Conservation (phyloP, 2,113 vertebrate genomes). For the Tragulus kanchil region DNA sequence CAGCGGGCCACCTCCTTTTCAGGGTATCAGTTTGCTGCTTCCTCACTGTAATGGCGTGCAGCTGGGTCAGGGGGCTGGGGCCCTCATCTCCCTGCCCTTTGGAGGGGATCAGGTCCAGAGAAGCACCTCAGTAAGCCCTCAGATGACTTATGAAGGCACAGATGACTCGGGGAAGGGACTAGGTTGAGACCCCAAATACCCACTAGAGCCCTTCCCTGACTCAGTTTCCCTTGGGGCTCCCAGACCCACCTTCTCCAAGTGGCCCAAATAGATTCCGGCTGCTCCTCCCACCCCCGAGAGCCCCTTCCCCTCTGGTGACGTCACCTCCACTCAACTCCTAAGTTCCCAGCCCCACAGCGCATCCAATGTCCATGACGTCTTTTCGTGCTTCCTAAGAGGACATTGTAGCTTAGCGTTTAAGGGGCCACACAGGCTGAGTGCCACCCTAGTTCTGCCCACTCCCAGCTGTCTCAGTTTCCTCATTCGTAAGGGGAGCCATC, state of each 20-base stretch:
- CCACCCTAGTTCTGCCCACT: not conserved
- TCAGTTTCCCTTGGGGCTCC: not conserved
- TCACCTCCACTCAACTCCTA: not conserved
- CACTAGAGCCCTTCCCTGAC: not conserved
- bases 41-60: not conserved
- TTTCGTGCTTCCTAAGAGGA: not conserved
- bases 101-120: not conserved
- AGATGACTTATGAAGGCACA: not conserved
- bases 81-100: not conserved
- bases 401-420: not conserved
- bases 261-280: not conserved
- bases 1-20: not conserved
- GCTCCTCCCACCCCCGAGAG: not conserved
- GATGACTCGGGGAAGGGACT: not conserved
- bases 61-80: not conserved
- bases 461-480: not conserved
- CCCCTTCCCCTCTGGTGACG: not conserved
- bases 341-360: not conserved
- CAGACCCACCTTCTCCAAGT: not conserved
- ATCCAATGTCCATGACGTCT: rapidly evolving
- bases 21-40: not conserved
- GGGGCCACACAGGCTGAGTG: not conserved
- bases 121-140: not conserved
- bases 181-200: not conserved
- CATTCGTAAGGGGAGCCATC: not conserved